Evolutionary conservation across 1,140 invertebrate genomes (phyloP), one percentile per base, ranked within the genome.

Genomic region (Pantala flavescens): DNA sequence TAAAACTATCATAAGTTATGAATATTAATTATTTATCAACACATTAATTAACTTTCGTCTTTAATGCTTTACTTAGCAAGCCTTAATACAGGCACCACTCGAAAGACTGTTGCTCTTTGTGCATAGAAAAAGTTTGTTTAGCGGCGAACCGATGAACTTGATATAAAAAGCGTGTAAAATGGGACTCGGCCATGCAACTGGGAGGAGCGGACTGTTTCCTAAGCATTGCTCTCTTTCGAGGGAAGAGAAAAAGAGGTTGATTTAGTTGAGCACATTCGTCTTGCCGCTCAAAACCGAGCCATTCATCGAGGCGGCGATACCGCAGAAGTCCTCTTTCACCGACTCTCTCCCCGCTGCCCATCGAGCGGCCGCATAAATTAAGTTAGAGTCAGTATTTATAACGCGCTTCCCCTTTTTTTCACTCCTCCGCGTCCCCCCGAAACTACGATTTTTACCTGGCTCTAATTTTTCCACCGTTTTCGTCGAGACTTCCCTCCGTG

Each of bases 381-480:
- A 63, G 49, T 63, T 63, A 21, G 49, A 63, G 49, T 3, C 16
- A 3, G 49, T 63, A 63, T 63, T 63, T 63, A 63, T 63, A 63
- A 63, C 49, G 49, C 49, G 49, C 3, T 16, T 12, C n/a, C n/a
- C 49, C n/a, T n/a, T 21, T 21, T 63, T 63, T 63, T 63, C n/a
- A 63, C 12, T 63, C n/a, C 49, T 12, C 49, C 49, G 12, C 12
- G 12, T 63, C 49, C 3, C 12, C 49, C 16, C 49, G 49, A 63
- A 63, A 63, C 49, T 63, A 21, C 49, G 49, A 63, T 21, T 19
- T n/a, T 63, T 63, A 5, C n/a, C 49, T 63, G 5, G 16, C 49
- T 63, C 49, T 63, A 63, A 63, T 63, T 63, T 63, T 63, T 63
- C 49, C 49, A 63, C 49, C 49, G 49, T 63, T 63, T 63, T 63